phyloP scores from a whole-genome alignment of 1,140 invertebrate genomes.

The Phthorimaea operculella region DNA sequence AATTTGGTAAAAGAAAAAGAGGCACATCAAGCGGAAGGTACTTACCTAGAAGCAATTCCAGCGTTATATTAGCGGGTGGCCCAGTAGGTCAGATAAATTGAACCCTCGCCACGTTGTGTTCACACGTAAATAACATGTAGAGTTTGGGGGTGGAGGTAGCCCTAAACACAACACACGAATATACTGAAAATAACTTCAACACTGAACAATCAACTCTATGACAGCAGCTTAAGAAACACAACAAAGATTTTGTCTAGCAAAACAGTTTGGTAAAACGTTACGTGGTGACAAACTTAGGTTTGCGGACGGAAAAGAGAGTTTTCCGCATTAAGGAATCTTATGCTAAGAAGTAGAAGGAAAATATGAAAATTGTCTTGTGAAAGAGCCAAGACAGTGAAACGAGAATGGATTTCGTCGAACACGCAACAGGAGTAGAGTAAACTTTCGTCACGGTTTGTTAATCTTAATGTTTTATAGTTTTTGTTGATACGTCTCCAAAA shows the following conservation, averaged over 20 bases:
- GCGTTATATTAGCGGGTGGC: slow-evolving; percentile 61
- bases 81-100: slow-evolving; percentile 68
- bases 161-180: slow-evolving; percentile 12
- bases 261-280: background rate
- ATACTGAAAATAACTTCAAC: too few species aligned
- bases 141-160: slow-evolving; percentile 41
- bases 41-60: slow-evolving; percentile 33
- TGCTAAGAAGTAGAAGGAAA: background rate
- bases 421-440: slow-evolving; percentile 53
- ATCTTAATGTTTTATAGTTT: slow-evolving; percentile 47
- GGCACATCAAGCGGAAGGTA: slow-evolving; percentile 19
- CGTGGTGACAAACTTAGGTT: slow-evolving; percentile 7
- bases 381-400: slow-evolving; percentile 13
- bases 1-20: slow-evolving; percentile 16
- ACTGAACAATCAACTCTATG: too few species aligned
- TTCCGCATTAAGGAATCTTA: slow-evolving; percentile 11
- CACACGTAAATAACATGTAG: slow-evolving; percentile 67
- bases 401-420: slow-evolving; percentile 48
- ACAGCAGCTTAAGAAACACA: background rate
- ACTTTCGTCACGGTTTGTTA: slow-evolving; percentile 56
- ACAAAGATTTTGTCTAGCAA: background rate
- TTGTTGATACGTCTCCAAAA: slow-evolving; percentile 19
- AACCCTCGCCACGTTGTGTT: slow-evolving; percentile 61
- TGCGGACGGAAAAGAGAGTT: slow-evolving; percentile 38
- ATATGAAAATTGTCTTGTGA: slow-evolving; percentile 1